Conservation (phyloP, 2,797 vertebrate species). For the Simalia tracyae region DNA sequence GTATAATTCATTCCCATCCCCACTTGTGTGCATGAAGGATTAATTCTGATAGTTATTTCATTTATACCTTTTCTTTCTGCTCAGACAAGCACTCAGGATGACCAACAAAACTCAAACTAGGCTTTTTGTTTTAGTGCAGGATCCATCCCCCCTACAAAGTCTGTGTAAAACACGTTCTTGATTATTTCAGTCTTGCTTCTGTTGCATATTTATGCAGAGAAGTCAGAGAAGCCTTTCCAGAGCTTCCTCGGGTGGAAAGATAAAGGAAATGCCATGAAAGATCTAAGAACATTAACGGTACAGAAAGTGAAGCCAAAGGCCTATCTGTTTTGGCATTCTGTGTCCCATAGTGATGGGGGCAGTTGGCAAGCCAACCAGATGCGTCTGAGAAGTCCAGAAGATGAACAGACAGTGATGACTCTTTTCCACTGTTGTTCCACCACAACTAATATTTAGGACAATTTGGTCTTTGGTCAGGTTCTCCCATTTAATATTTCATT, state of each 20-base stretch:
- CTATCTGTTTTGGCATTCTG: not conserved
- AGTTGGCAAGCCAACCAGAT: not conserved
- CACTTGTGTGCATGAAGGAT: not conserved
- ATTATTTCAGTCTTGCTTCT: not conserved
- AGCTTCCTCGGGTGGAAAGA: not conserved
- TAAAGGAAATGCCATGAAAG: not conserved
- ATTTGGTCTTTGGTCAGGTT: not conserved
- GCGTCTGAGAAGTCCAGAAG: not conserved
- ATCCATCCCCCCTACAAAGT: not conserved
- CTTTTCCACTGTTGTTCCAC: not conserved
- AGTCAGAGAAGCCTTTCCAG: not conserved
- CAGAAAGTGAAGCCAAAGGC: not conserved
- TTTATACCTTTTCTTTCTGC: not conserved
- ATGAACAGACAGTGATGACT: not conserved
- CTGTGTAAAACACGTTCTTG: not conserved
- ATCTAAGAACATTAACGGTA: not conserved
- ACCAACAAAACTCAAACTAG: not conserved
- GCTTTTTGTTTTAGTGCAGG: not conserved
- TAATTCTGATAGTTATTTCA: not conserved
- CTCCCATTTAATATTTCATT: not conserved
- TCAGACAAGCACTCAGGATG: too few relatives aligned
- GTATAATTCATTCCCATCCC: not conserved
- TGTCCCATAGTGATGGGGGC: not conserved
- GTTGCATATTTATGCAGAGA: not conserved
- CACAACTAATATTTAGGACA: not conserved